Evolutionary conservation across 2,797 vertebrate species (phyloP), one percentile per base, ranked within the genome.

Genomic region (Cetoscarus ocellatus): DNA sequence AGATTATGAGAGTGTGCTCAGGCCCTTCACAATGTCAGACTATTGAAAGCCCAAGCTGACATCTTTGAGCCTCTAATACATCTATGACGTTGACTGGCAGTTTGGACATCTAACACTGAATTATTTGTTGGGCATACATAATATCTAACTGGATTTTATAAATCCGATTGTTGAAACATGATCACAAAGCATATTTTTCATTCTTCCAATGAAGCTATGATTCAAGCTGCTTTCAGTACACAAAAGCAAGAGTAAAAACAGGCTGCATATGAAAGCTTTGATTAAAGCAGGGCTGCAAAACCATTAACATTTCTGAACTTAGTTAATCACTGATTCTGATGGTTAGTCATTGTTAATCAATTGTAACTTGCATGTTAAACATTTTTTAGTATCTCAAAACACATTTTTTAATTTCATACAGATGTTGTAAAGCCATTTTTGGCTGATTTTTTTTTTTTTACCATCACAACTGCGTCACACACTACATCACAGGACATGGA

Each of bases 31-130:
- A 81, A 75, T 83, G 88, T 91, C 83, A 91, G 90, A 90, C 85
- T 83, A 87, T 85, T 86, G 78, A 82, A 85, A 86, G 85, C 80
- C 86, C 91, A 93, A 91, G 86, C 89, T 90, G 90, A 90, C 88
- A 76, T 90, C 77, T 89, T 85, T 80, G 79, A 90, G 86, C 83
- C 67, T 87, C 85, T 89, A 83, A 83, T 90, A 86, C 75, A 75
- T 88, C 83, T 69, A 42, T 70, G 82, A 84, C 86, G 83, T 79
- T 90, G 86, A 90, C 87, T 79, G 90, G 86, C 88, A 89, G 75
- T 85, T 86, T 69, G 74, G 87, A 82, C 77, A 79, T 77, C 84
- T 78, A 90, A 86, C 77, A 75, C 86, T 70, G 80, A 87, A 86
- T 91, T 87, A 79, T 86, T 68, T 80, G 82, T 87, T 89, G 87